Percentiles rank a stretch among this genome's conserved stretches.
These are phyloP conservation scores for Chlamydotis undulata DNA, from an alignment of 2,113 vertebrate genomes.

Conservation along the genomic window DNA sequence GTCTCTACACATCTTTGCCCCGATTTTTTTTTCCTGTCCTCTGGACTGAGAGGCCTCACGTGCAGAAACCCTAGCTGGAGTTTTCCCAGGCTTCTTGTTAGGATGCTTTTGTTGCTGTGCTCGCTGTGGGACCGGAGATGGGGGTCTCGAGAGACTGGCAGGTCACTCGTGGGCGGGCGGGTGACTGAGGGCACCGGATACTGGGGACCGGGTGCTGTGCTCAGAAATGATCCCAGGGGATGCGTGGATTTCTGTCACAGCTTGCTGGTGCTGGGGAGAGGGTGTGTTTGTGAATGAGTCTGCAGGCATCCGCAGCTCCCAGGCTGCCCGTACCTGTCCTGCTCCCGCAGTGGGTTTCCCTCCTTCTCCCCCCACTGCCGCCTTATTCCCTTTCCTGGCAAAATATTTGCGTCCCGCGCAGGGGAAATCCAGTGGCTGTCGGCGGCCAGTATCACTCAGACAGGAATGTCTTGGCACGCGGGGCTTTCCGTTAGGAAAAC, in stretches of 20 bases:
- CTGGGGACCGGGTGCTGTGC: background rate
- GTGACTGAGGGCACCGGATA: background rate
- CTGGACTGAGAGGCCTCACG: background rate
- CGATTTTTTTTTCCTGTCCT: background rate
- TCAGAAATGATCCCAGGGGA: background rate
- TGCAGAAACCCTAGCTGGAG: background rate
- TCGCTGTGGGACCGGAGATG: background rate
- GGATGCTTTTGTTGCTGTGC: background rate
- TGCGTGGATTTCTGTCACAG: background rate
- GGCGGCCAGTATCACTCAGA: conserved; percentile 36
- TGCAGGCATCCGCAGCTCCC: background rate
- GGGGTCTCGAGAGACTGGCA: background rate
- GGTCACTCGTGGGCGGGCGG: background rate
- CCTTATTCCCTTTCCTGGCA: conserved; percentile 38
- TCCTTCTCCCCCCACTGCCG: background rate
- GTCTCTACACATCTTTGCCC: background rate
- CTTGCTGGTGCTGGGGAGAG: background rate
- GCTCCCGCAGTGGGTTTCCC: background rate
- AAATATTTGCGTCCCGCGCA: background rate
- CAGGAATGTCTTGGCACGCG: conserved; percentile 54
- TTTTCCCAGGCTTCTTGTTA: conserved; percentile 55
- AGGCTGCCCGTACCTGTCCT: background rate
- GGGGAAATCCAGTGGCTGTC: conserved; percentile 55
- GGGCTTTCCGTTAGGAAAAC: conserved; percentile 49
- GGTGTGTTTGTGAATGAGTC: background rate